Evolutionary conservation across 2,113 vertebrate species (phyloP).

Genomic region (Lichenostomus cassidix): DNA sequence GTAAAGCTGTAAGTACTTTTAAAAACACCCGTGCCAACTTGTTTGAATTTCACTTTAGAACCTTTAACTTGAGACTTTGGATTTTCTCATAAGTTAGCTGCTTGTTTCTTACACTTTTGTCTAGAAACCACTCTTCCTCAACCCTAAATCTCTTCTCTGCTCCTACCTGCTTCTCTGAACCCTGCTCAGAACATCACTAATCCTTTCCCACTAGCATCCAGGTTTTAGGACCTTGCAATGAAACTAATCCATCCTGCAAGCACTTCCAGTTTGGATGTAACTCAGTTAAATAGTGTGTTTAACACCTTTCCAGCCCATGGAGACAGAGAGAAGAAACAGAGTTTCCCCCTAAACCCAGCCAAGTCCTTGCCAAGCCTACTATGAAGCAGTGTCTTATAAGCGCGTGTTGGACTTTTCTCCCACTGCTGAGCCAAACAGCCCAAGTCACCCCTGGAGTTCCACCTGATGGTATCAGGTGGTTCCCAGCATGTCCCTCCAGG

Average conservation of each 20-base stretch:
- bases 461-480: background rate
- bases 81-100: background rate
- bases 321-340: background rate
- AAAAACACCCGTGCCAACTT: background rate
- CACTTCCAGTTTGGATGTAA: background rate
- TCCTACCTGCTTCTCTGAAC: background rate
- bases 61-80: background rate
- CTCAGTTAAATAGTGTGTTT: background rate
- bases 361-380: background rate
- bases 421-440: background rate
- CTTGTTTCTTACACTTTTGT: background rate
- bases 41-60: background rate
- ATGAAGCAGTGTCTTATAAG: accelerated
- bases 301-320: background rate
- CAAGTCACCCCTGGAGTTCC: background rate
- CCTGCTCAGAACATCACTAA: background rate
- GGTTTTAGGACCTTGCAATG: background rate
- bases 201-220: background rate
- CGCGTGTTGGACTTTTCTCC: background rate
- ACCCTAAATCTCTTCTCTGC: background rate
- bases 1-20: background rate
- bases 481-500: background rate
- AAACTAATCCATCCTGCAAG: background rate
- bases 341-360: background rate
- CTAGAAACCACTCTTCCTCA: background rate